Evolutionary conservation across 2,113 vertebrate species (phyloP).

Genomic region (Melanostigma gelatinosum): DNA sequence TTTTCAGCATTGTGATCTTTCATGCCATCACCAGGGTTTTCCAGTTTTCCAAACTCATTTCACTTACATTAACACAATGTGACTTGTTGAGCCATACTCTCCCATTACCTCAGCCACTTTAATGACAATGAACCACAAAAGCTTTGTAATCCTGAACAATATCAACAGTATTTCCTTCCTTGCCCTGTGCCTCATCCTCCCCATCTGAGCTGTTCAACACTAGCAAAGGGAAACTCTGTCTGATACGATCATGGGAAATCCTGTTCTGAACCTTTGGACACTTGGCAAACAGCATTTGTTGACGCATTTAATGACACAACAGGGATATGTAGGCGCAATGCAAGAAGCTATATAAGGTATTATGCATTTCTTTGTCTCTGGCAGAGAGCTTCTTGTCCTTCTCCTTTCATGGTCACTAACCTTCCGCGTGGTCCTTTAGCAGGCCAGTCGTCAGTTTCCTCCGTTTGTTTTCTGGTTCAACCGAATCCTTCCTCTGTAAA

Average conservation of each 20-base stretch:
- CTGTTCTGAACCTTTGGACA: constrained; percentile 40
- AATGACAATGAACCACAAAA: constrained; percentile 55
- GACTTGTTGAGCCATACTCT: constrained; percentile 25
- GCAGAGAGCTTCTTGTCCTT: constrained; percentile 31
- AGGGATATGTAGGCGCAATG: constrained; percentile 31
- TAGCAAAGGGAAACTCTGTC: constrained; percentile 42
- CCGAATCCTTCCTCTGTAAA: constrained; percentile 52
- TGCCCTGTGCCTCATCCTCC: constrained; percentile 55
- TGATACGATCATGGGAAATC: constrained; percentile 73
- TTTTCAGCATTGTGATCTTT: constrained; percentile 14
- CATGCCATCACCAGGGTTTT: constrained; percentile 12
- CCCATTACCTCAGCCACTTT: constrained; percentile 60
- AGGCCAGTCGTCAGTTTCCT: constrained; percentile 58
- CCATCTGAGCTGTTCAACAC: constrained; percentile 35
- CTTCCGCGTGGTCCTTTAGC: constrained; percentile 35
- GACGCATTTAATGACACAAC: constrained; percentile 62
- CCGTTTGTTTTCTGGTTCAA: constrained; percentile 65
- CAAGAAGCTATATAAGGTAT: constrained; percentile 63
- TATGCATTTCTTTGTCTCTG: constrained; percentile 52
- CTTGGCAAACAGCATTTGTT: constrained; percentile 64
- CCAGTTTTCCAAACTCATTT: constrained; percentile 23
- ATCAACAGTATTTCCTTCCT: constrained; percentile 71
- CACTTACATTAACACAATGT: constrained; percentile 22
- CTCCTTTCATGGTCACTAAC: constrained; percentile 67
- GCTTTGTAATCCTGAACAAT: constrained; percentile 45